Base-by-base conservation (phyloP, 2,888 invertebrate species). In the Lepidocyrtinus sp. region DNA sequence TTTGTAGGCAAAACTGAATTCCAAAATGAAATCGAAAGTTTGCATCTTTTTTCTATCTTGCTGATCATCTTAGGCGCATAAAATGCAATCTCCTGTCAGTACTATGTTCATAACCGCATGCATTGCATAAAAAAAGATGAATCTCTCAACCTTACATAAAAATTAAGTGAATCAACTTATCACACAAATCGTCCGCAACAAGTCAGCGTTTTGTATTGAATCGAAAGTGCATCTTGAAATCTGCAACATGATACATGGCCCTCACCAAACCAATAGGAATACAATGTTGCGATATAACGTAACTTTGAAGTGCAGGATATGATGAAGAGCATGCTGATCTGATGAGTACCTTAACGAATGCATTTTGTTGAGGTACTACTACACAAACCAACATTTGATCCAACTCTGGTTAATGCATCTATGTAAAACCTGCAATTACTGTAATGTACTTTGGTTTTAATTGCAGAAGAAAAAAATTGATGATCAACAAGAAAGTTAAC, bases 21-120 rank as follows among this genome's bases (percentile, higher is more conserved):
- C 67, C 46, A 46, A 67, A 67, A 67, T 46, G 67, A 67, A 67
- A 67, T 67, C 67, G 67, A 67, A 67, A 67, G 67, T 67, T n/a
- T 67, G 50, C 50, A 45, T 67, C 22, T 27, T 24, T 24, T 15
- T 3, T 9, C 26, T 64, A 2, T 64, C 24, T 7, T 64, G 26
- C 19, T 36, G 36, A 36, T 36, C 12, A 36, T 36, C 36, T 7
- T 36, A 36, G 36, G 5, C 36, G 12, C 36, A 36, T 12, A 36
- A 36, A 36, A 12, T 36, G 36, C 5, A 36, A 7, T n/a, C n/a
- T n/a, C n/a, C n/a, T n/a, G n/a, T n/a, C n/a, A n/a, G n/a, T n/a
- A n/a, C n/a, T n/a, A n/a, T n/a, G n/a, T n/a, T n/a, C n/a, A n/a
- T n/a, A n/a, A n/a, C n/a, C n/a, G n/a, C n/a, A n/a, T 3, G 26